phyloP scores from a whole-genome alignment of 2,113 vertebrate genomes.

The Hyla sarda region DNA sequence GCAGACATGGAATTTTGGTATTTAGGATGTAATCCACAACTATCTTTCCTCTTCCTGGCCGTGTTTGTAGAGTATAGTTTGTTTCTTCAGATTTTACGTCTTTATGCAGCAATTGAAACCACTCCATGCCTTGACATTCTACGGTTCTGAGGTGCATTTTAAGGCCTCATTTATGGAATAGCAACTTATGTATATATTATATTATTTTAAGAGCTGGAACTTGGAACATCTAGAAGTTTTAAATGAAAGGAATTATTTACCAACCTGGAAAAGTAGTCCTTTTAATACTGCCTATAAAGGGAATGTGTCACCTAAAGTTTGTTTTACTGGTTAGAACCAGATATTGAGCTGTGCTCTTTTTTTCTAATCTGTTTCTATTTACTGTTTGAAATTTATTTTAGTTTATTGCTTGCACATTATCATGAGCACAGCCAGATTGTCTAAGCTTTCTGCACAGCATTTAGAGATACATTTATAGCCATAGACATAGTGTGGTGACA shows the following conservation, averaged over 20 bases:
- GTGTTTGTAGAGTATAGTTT: slow-evolving; percentile 24
- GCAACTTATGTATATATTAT: background rate
- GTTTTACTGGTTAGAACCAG: no score
- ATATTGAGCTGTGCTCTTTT: no score
- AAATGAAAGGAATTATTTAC: no score
- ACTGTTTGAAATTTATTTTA: no score
- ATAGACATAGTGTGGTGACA: no score
- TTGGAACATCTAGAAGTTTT: background rate
- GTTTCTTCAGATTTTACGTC: background rate
- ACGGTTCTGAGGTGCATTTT: background rate
- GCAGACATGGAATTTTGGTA: slow-evolving; percentile 19
- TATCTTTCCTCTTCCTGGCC: slow-evolving; percentile 24
- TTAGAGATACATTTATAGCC: no score
- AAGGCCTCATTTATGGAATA: background rate
- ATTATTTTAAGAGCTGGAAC: background rate
- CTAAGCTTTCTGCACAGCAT: no score
- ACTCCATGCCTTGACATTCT: background rate
- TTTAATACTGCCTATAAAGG: no score
- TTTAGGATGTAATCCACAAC: slow-evolving; percentile 31
- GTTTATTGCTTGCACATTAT: background rate
- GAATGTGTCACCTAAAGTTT: no score
- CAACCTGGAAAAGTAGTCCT: background rate
- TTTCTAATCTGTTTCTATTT: no score
- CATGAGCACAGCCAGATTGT: no score
- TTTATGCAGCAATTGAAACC: background rate